phyloP scores from a whole-genome alignment of 2,888 invertebrate species.

The Tipula vernalis region DNA sequence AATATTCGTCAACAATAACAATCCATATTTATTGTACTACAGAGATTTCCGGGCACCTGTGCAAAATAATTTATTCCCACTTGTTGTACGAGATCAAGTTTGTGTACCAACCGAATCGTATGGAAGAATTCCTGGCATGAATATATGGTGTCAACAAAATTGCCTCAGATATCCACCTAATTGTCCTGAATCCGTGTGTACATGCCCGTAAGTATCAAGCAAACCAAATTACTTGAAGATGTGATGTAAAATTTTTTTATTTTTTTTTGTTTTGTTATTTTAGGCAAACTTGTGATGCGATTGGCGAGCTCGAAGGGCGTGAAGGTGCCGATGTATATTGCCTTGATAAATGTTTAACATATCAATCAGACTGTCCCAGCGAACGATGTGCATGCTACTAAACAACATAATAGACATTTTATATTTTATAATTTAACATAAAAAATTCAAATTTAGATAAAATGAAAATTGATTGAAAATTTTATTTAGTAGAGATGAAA shows the following conservation, averaged over 20 bases:
- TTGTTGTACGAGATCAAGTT: constrained; percentile 70
- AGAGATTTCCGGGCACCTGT: constrained; percentile 51
- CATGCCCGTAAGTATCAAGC: constrained; percentile 62
- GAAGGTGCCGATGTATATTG: constrained; percentile 74
- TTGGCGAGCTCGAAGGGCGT: constrained; percentile 59
- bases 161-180: constrained; percentile 78
- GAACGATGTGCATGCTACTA: constrained; percentile 61
- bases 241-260: neutral
- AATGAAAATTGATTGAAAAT: neutral
- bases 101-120: constrained; percentile 56
- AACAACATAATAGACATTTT: neutral
- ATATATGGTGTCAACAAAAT: constrained; percentile 73
- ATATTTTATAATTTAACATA: neutral
- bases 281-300: constrained; percentile 69
- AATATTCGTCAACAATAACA: constrained; percentile 47
- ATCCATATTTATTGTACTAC: constrained; percentile 65
- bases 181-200: constrained; percentile 62
- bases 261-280: constrained; percentile 17
- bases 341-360: constrained; percentile 73
- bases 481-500: neutral
- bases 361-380: constrained; percentile 57
- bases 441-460: neutral
- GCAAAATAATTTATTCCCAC: constrained; percentile 52
- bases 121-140: constrained; percentile 60
- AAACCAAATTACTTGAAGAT: neutral